These are phyloP conservation scores for Brachionus rubens DNA, from an alignment of 1,140 invertebrate genomes.

Conservation along the genomic window DNA sequence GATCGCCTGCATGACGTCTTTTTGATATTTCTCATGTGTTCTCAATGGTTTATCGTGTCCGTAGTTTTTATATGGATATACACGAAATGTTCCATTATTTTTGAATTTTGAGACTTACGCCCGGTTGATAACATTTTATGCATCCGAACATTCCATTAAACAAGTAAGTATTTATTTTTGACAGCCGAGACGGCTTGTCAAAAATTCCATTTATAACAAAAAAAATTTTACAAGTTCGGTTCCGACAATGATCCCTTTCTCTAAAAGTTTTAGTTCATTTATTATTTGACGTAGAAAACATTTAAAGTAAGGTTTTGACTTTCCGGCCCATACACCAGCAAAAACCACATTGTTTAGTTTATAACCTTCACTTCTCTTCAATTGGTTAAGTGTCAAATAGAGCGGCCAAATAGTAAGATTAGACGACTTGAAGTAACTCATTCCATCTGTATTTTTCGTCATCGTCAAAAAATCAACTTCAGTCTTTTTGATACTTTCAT, in stretches of 20 bases:
- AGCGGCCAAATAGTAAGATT: not conserved
- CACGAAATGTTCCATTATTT: not conserved
- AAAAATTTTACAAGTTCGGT: not conserved
- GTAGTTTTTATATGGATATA: not conserved
- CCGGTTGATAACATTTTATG: not conserved
- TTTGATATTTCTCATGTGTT: not conserved
- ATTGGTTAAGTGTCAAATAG: not conserved
- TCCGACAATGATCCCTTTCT: not conserved
- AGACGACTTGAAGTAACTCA: not conserved
- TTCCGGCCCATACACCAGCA: not conserved
- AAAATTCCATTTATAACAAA: not conserved
- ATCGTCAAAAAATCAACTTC: not conserved
- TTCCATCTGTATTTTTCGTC: not conserved
- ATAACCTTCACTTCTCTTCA: not conserved
- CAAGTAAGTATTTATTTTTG: not conserved
- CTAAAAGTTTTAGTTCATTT: not conserved
- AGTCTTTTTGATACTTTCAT: not conserved
- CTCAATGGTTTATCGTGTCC: not conserved
- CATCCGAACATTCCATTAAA: not conserved
- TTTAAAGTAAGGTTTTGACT: not conserved
- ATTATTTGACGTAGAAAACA: not conserved
- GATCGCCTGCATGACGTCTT: not conserved
- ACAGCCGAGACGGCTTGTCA: not conserved
- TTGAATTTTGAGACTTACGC: not conserved
- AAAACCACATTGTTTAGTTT: not conserved